Conservation (phyloP, 2,113 vertebrate species). For the Genyomyrus donnyi region DNA sequence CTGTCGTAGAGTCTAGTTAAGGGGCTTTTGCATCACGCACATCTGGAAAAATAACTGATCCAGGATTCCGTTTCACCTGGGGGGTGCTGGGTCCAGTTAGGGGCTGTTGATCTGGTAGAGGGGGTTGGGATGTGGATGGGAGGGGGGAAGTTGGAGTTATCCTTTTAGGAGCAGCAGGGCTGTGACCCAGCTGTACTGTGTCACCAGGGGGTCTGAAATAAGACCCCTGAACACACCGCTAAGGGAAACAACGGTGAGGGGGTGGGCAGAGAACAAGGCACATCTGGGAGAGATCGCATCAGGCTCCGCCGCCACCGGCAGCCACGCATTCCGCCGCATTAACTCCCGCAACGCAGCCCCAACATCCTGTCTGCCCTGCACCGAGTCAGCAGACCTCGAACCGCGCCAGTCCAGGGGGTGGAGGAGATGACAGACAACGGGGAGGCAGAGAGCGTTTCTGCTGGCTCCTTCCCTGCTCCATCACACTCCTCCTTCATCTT, state of each 20-base stretch:
- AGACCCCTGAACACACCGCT: conserved; percentile 26
- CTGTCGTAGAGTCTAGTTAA: not conserved
- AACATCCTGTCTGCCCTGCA: conserved; percentile 30
- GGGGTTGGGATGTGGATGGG: not conserved
- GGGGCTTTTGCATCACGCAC: conserved; percentile 18
- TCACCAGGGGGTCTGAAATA: conserved; percentile 22
- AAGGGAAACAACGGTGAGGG: conserved; percentile 10
- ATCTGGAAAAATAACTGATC: conserved; percentile 31
- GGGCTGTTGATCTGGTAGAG: not conserved
- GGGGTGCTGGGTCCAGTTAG: not conserved
- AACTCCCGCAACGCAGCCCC: conserved; percentile 16
- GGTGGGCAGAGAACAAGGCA: not conserved
- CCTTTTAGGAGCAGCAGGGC: conserved; percentile 12
- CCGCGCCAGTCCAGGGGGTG: not conserved
- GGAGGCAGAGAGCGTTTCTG: not conserved
- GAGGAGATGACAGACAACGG: not conserved
- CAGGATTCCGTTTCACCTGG: conserved; percentile 5
- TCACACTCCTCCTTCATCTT: not conserved
- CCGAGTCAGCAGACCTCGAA: not conserved
- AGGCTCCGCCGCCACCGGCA: conserved; percentile 41
- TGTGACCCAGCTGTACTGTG: conserved; percentile 21
- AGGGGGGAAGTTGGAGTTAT: not conserved
- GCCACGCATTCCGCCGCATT: conserved; percentile 36
- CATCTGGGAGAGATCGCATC: conserved; percentile 43
- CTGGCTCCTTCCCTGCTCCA: not conserved